Evolutionary conservation across 2,888 invertebrate genomes (phyloP).

Genomic region (Lymantria dispar): DNA sequence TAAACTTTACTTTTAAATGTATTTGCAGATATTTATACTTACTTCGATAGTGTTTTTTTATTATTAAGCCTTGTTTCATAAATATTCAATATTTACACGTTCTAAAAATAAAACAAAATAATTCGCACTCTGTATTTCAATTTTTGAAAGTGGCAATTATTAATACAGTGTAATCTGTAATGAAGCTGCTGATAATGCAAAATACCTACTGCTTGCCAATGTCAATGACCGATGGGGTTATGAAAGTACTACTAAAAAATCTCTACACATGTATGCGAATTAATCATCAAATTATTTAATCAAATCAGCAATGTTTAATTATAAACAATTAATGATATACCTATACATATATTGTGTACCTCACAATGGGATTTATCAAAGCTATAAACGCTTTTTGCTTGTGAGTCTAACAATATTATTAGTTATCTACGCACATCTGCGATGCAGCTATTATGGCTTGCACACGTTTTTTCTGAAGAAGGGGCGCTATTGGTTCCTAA

Average conservation of each 20-base stretch:
- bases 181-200: conserved; percentile 36
- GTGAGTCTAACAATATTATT: no score
- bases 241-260: conserved; percentile 15
- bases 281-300: no score
- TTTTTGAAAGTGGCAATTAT: conserved; percentile 28
- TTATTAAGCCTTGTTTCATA: background rate
- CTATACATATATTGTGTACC: no score
- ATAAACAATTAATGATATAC: no score
- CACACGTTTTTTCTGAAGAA: no score
- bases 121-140: background rate
- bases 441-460: no score
- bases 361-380: no score
- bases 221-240: conserved; percentile 32
- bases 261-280: no score
- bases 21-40: background rate
- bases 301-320: no score
- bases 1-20: background rate
- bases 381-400: no score
- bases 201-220: conserved; percentile 34
- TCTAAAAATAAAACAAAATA: background rate
- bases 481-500: no score
- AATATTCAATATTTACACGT: background rate
- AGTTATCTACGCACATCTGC: no score
- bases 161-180: conserved; percentile 7
- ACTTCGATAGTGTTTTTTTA: background rate